Evolutionary conservation across 2,888 invertebrate species (phyloP).

Genomic region (Toxonevra muliebris): DNA sequence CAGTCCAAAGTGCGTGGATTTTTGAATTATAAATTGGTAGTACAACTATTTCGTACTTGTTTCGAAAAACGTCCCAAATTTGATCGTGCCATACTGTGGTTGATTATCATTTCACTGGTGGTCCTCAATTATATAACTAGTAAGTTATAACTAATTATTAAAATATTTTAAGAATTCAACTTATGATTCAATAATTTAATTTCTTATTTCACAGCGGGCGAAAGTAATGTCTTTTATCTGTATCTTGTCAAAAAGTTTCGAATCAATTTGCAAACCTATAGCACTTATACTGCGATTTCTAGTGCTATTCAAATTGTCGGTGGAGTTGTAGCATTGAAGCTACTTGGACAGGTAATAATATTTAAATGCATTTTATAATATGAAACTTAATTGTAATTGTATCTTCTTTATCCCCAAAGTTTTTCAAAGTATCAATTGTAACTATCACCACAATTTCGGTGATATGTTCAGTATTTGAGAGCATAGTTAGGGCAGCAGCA

Average conservation of each 20-base stretch:
- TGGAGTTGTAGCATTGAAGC: constrained; percentile 68
- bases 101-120: constrained; percentile 55
- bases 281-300: constrained; percentile 63
- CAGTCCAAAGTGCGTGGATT: constrained; percentile 55
- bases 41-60: constrained; percentile 57
- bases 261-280: constrained; percentile 58
- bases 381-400: too few species aligned
- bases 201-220: constrained; percentile 49
- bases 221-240: constrained; percentile 67
- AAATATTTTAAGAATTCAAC: neutral
- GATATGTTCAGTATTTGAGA: constrained; percentile 54
- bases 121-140: constrained; percentile 57
- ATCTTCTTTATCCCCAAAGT: neutral
- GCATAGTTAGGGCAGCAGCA: constrained; percentile 57
- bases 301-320: constrained; percentile 69
- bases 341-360: constrained; percentile 66
- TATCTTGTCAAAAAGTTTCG: constrained; percentile 57
- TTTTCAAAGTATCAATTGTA: constrained; percentile 43
- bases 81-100: constrained; percentile 61
- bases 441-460: constrained; percentile 51
- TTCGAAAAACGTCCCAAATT: constrained; percentile 53
- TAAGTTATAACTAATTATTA: constrained; percentile 27
- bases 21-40: constrained; percentile 55
- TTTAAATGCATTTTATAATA: too few species aligned
- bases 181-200: neutral